A percentile compares a stretch with the other conserved stretches of the same genome.
phyloP scores from a whole-genome alignment of 2,888 invertebrate genomes.

The Drosophila putrida region DNA sequence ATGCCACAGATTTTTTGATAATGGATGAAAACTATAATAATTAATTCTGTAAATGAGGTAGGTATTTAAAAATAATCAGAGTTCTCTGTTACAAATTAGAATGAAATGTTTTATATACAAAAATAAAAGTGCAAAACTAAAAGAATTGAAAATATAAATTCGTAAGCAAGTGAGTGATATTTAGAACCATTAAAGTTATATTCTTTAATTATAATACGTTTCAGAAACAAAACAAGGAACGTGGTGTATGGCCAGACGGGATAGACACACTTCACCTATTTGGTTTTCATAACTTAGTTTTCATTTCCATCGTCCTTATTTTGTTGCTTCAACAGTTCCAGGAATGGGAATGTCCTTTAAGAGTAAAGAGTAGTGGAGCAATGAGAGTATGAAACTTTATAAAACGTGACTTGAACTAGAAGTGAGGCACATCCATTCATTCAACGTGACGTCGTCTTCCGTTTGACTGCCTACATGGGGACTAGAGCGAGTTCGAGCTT shows the following conservation, averaged over 20 bases:
- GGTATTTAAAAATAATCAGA: background rate
- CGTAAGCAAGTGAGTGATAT: background rate
- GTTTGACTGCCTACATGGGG: conserved; percentile 47
- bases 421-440: conserved; percentile 11
- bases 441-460: conserved; percentile 29
- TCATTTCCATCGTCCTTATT: conserved; percentile 23
- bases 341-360: conserved; percentile 27
- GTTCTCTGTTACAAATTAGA: background rate
- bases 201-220: conserved; percentile 6
- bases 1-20: conserved; percentile 25
- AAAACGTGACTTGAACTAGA: conserved; percentile 71
- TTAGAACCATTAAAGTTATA: background rate
- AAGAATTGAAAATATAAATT: background rate
- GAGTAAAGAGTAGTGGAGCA: conserved; percentile 51
- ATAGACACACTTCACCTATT: conserved; percentile 22
- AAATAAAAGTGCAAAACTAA: background rate
- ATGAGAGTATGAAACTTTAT: conserved; percentile 61
- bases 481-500: conserved; percentile 10
- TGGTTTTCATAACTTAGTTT: conserved; percentile 39
- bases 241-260: conserved; percentile 2
- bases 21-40: background rate
- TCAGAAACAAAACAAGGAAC: background rate
- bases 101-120: background rate
- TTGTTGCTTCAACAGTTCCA: conserved; percentile 35
- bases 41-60: background rate